phyloP scores from a whole-genome alignment of 2,888 invertebrate species.

The Spisula subtruncata region DNA sequence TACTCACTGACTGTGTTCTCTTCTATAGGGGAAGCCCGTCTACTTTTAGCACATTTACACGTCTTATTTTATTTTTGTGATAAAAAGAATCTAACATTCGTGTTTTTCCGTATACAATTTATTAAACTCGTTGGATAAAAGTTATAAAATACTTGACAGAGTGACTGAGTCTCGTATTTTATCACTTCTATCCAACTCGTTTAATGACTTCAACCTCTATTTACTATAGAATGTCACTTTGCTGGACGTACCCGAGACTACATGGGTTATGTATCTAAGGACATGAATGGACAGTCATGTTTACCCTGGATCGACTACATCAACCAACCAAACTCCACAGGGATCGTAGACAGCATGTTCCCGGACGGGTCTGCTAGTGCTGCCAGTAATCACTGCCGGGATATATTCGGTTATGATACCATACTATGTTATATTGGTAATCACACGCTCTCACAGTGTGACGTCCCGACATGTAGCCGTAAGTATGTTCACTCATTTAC shows the following conservation, averaged over 20 bases:
- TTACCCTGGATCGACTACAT: constrained; percentile 19
- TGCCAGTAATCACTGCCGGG: constrained; percentile 51
- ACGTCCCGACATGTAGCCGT: constrained; percentile 22
- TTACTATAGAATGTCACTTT: constrained; percentile 49
- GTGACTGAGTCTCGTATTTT: too few species aligned
- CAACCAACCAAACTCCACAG: neutral
- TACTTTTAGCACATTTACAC: too few species aligned
- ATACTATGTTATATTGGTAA: neutral
- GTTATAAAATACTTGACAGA: too few species aligned
- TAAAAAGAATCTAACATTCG: too few species aligned
- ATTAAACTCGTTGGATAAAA: too few species aligned
- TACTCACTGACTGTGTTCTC: too few species aligned
- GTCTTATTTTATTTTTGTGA: too few species aligned
- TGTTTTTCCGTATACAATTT: too few species aligned
- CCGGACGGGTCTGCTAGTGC: constrained; percentile 34
- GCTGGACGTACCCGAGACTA: constrained; percentile 21
- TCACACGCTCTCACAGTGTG: neutral
- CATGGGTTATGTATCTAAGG: constrained; percentile 33
- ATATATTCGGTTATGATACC: neutral
- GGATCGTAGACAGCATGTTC: constrained; percentile 9
- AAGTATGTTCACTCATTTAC: neutral
- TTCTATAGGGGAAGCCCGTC: too few species aligned
- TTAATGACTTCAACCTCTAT: too few species aligned
- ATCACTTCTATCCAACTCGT: too few species aligned
- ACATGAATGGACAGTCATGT: constrained; percentile 26